These are phyloP conservation scores for Rhynchonycteris naso DNA, from an alignment of 2,797 vertebrate genomes.

Conservation along the genomic window DNA sequence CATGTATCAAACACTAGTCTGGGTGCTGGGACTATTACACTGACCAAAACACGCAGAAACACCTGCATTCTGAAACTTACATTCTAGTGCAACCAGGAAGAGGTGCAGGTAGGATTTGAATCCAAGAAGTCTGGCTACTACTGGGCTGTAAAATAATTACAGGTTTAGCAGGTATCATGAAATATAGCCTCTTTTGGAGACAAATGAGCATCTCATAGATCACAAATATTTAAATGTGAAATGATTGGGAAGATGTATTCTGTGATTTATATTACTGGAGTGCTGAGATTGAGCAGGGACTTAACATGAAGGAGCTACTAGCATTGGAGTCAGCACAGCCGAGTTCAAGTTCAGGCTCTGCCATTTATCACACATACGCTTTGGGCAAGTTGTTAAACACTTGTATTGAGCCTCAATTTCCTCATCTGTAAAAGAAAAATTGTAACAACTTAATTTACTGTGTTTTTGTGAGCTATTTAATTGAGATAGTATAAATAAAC, in stretches of 20 bases:
- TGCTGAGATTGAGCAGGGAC: neutral
- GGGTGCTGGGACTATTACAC: neutral
- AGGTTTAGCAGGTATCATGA: neutral
- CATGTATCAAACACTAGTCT: neutral
- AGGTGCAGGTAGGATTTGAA: neutral
- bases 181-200: slow-evolving; percentile 11
- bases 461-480: neutral
- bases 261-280: neutral
- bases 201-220: neutral
- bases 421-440: neutral
- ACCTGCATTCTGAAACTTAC: neutral
- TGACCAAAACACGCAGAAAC: neutral
- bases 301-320: neutral
- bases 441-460: neutral
- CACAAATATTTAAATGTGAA: neutral
- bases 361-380: neutral
- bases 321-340: accelerated
- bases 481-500: neutral
- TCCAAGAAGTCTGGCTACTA: neutral
- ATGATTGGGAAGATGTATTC: neutral
- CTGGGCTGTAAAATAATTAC: slow-evolving; percentile 8
- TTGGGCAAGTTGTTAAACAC: neutral
- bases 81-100: neutral
- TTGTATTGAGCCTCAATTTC: neutral
- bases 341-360: neutral